Conservation (phyloP, 2,888 invertebrate genomes). For the Ommatoiulus sabulosus region DNA sequence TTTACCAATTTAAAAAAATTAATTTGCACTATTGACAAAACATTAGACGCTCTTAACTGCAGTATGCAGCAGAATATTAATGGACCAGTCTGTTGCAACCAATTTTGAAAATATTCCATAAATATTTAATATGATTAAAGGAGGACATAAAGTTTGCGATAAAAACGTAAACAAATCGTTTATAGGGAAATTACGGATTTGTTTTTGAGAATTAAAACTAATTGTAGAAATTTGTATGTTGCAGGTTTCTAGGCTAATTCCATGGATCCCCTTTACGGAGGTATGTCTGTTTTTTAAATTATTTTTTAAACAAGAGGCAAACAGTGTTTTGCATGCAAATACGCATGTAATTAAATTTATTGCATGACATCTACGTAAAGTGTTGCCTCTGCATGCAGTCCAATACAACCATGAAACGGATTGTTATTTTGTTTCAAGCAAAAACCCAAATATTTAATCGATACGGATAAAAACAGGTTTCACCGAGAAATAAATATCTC, state of each 20-base stretch:
- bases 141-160: no score
- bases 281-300: neutral
- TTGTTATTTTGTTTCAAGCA: neutral
- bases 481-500: neutral
- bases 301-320: neutral
- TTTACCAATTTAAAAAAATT: no score
- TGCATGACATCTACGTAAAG: neutral
- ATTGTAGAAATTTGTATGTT: no score
- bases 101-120: no score
- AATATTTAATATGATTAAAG: no score
- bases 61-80: no score
- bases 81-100: no score
- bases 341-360: neutral
- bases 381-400: neutral
- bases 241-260: neutral
- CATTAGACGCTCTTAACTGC: no score
- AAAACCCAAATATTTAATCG: conserved; percentile 1
- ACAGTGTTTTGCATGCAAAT: neutral
- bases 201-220: no score
- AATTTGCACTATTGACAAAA: no score
- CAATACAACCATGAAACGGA: neutral
- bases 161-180: neutral
- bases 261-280: neutral
- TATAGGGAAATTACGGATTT: neutral
- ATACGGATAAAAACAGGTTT: neutral